These are phyloP conservation scores for Drosophila recens DNA, from an alignment of 2,888 invertebrate species.

Conservation along the genomic window DNA sequence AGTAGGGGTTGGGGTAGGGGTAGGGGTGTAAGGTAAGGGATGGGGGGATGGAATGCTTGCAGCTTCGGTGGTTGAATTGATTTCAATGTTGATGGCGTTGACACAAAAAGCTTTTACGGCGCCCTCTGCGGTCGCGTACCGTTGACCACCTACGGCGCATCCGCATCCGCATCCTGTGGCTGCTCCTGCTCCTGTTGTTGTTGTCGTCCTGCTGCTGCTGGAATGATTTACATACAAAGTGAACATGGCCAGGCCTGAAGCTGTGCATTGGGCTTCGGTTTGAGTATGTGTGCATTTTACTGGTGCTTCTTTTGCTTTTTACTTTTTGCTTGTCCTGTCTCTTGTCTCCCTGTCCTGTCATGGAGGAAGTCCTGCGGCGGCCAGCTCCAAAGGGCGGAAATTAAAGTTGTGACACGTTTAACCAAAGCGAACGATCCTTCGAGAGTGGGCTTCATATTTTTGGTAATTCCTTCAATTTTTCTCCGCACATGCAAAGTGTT, in stretches of 20 bases:
- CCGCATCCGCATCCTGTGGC: slow-evolving; percentile 56
- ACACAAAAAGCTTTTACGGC: slow-evolving; percentile 83
- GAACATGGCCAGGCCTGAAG: slow-evolving; percentile 66
- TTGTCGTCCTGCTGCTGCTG: slow-evolving; percentile 54
- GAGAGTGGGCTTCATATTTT: slow-evolving; percentile 53
- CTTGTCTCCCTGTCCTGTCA: slow-evolving; percentile 28
- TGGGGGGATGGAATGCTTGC: slow-evolving; percentile 26
- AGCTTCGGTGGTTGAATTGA: slow-evolving; percentile 73
- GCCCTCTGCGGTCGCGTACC: slow-evolving; percentile 80
- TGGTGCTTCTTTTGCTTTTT: slow-evolving; percentile 40
- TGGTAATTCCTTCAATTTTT: slow-evolving; percentile 51
- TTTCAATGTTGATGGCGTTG: slow-evolving; percentile 82
- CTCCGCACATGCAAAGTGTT: slow-evolving; percentile 53
- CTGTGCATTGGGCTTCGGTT: slow-evolving; percentile 33
- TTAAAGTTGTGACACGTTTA: slow-evolving; percentile 79
- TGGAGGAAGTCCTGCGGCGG: slow-evolving; percentile 63
- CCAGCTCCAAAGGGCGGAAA: slow-evolving; percentile 65
- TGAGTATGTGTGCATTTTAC: slow-evolving; percentile 46
- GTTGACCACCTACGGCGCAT: slow-evolving; percentile 78
- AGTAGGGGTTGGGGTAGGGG: background rate
- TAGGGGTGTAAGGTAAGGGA: background rate
- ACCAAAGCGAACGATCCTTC: slow-evolving; percentile 47
- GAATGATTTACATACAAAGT: slow-evolving; percentile 79
- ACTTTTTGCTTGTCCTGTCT: slow-evolving; percentile 36
- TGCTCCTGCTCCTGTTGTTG: slow-evolving; percentile 56